A percentile compares a stretch with the other conserved stretches of the same genome.
Conservation (phyloP, 2,888 invertebrate genomes). For the Cinara cedri region DNA sequence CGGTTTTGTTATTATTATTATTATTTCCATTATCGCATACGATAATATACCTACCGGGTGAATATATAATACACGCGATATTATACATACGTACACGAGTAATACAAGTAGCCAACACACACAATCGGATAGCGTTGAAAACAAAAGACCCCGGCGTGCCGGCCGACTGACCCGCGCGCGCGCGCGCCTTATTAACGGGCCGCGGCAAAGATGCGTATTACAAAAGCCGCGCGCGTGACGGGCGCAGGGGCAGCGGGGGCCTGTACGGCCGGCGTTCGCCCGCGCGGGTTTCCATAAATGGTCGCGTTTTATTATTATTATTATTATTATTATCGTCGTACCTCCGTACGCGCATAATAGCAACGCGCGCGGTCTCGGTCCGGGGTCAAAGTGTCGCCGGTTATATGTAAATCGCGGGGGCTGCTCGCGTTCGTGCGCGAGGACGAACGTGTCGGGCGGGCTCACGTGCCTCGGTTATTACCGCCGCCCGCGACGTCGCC, state of each 20-base stretch:
- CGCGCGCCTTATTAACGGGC: slow-evolving; percentile 48
- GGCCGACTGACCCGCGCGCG: slow-evolving; percentile 6
- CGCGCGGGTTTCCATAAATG: slow-evolving; percentile 51
- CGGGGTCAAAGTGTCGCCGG: slow-evolving; percentile 51
- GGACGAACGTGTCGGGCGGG: slow-evolving; percentile 45
- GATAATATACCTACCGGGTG: too few species aligned
- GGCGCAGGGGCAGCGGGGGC: background rate
- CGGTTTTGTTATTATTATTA: slow-evolving; percentile 26
- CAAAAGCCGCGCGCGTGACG: background rate
- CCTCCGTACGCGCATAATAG: too few species aligned
- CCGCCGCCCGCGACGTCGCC: too few species aligned
- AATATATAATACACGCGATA: background rate
- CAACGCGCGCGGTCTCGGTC: slow-evolving; percentile 39
- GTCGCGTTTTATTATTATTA: slow-evolving; percentile 49
- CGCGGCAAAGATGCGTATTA: slow-evolving; percentile 26
- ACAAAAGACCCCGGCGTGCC: slow-evolving; percentile 43
- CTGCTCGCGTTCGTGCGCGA: slow-evolving; percentile 1
- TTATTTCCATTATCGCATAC: too few species aligned
- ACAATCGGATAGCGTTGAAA: slow-evolving; percentile 54
- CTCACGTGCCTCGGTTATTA: slow-evolving; percentile 46
- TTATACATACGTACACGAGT: slow-evolving; percentile 39
- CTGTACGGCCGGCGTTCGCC: background rate
- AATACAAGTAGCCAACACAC: slow-evolving; percentile 54
- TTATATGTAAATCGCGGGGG: slow-evolving; percentile 52
- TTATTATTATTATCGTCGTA: too few species aligned